Percentiles rank a stretch among this genome's conserved stretches.
Conservation (phyloP, 2,797 vertebrate genomes). For the Hylomyscus alleni region DNA sequence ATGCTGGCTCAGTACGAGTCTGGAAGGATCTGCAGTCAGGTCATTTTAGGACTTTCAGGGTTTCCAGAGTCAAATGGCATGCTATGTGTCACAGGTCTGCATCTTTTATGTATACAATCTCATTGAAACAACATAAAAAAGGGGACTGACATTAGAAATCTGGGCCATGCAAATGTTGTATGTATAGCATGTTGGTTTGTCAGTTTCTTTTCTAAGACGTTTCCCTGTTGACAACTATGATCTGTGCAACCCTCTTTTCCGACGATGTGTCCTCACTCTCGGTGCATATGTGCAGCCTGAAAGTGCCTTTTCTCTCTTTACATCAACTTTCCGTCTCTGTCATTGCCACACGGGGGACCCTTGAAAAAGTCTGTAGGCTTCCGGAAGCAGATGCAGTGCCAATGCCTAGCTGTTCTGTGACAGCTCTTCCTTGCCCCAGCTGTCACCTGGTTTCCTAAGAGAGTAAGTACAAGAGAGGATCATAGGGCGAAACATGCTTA, state of each 20-base stretch:
- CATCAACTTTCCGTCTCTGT: not conserved
- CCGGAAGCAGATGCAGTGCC: not conserved
- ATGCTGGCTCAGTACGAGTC: not conserved
- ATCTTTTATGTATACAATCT: not conserved
- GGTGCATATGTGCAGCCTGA: not conserved
- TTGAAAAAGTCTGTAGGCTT: not conserved
- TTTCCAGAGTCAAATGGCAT: not conserved
- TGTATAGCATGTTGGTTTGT: not conserved
- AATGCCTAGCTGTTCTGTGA: not conserved
- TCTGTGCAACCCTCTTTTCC: not conserved
- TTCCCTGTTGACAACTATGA: not conserved
- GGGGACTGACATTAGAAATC: not conserved
- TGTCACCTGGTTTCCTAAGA: not conserved
- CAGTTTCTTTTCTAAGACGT: not conserved
- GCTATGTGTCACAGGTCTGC: not conserved
- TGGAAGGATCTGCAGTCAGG: too few relatives aligned
- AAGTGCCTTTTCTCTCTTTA: not conserved
- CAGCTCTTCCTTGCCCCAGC: not conserved
- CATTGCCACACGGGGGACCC: not conserved
- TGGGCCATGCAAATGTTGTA: not conserved
- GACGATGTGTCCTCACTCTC: not conserved
- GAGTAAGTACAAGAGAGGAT: not conserved
- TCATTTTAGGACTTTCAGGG: not conserved
- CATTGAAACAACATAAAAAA: not conserved
- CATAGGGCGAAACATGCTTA: not conserved